Conservation (phyloP, 2,797 vertebrate species). For the Alauda arvensis region DNA sequence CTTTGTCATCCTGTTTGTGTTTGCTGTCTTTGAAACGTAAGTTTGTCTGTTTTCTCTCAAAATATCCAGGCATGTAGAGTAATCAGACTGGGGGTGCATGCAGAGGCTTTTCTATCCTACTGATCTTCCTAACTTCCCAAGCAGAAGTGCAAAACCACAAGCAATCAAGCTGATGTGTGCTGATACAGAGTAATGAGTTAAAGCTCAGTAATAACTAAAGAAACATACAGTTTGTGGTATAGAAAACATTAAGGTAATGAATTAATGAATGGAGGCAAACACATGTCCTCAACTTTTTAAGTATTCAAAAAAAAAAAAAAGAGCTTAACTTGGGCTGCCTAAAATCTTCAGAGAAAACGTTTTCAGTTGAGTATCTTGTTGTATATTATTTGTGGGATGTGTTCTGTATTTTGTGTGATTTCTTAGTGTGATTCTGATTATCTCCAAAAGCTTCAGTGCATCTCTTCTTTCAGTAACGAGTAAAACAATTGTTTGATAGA, state of each 20-base stretch:
- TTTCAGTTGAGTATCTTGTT: not conserved
- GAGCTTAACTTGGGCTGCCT: not conserved
- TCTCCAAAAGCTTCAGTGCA: not conserved
- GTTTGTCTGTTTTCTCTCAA: constrained; percentile 45
- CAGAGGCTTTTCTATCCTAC: not conserved
- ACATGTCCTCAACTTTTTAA: not conserved
- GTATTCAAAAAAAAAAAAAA: not conserved
- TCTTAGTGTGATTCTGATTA: not conserved
- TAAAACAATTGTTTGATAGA: not conserved
- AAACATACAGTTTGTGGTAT: not conserved
- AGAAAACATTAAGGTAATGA: not conserved
- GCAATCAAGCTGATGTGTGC: not conserved
- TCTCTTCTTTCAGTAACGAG: not conserved
- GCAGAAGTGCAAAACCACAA: not conserved
- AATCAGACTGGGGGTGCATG: too few species aligned
- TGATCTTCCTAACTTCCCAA: not conserved
- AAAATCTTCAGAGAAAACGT: not conserved
- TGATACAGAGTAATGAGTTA: not conserved
- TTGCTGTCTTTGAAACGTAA: constrained; percentile 97
- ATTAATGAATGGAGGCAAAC: not conserved
- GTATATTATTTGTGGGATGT: not conserved
- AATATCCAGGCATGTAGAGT: not conserved
- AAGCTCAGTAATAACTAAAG: not conserved
- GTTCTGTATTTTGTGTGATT: not conserved
- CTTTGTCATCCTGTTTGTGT: constrained; percentile 91